Evolutionary conservation across 2,888 invertebrate species (phyloP).

Genomic region (Lasioglossum pauxillum): DNA sequence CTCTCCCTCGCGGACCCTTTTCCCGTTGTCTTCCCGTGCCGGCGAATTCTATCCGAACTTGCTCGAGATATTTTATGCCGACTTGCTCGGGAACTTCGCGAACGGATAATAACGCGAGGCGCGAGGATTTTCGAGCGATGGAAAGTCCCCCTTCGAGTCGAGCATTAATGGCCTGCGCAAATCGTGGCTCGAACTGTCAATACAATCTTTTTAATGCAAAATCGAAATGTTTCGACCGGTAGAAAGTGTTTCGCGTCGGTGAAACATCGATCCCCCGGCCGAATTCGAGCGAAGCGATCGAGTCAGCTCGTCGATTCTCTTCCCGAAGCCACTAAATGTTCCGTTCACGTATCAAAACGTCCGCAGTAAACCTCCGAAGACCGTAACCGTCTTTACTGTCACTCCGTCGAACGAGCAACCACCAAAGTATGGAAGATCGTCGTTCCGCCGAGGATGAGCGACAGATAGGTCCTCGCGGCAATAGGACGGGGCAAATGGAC

Average conservation of each 20-base stretch:
- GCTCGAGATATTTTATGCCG: conserved; percentile 57
- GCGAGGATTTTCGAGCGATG: neutral
- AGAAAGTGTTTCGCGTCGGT: neutral
- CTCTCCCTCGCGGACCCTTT: neutral
- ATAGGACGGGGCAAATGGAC: conserved; percentile 37
- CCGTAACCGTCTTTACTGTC: conserved; percentile 21
- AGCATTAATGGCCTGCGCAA: neutral
- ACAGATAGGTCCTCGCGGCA: conserved; percentile 15
- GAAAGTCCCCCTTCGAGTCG: neutral
- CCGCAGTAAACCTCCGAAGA: neutral
- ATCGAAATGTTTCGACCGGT: too few relatives aligned
- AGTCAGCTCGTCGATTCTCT: neutral
- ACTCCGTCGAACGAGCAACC: conserved; percentile 2
- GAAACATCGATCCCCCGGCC: neutral
- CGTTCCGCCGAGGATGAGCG: neutral
- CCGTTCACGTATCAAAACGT: neutral
- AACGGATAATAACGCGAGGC: conserved; percentile 62
- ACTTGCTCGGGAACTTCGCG: conserved; percentile 47
- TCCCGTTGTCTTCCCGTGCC: conserved; percentile 11
- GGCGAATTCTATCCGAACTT: conserved; percentile 40
- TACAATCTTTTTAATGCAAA: neutral
- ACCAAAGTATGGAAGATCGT: conserved; percentile 10
- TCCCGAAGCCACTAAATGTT: neutral
- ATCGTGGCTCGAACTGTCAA: neutral
- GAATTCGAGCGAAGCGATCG: neutral